A percentile compares a stretch with the other conserved stretches of the same genome.
Evolutionary conservation across 2,797 vertebrate genomes (phyloP).

Genomic region (Peromyscus aztecus): DNA sequence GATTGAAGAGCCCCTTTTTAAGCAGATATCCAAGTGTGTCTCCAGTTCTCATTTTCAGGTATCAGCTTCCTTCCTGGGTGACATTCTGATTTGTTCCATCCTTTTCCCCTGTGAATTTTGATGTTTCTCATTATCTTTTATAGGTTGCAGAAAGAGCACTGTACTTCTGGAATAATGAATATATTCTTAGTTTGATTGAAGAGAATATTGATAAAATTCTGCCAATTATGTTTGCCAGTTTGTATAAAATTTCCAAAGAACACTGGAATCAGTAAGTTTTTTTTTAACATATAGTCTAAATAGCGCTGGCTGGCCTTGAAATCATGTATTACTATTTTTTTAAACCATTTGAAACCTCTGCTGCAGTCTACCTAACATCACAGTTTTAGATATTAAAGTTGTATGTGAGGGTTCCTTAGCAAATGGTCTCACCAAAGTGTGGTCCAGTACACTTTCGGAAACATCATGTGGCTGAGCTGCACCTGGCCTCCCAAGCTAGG

Average conservation of each 20-base stretch:
- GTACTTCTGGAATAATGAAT: slow-evolving; percentile 99
- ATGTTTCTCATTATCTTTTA: slow-evolving; percentile 79
- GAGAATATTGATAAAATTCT: slow-evolving; percentile 98
- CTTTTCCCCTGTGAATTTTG: slow-evolving; percentile 58
- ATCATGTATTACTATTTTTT: background rate
- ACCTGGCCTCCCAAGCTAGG: background rate
- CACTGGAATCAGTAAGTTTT: slow-evolving; percentile 98
- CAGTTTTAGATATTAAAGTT: background rate
- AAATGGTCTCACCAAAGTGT: background rate
- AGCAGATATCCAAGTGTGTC: slow-evolving; percentile 97
- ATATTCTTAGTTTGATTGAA: slow-evolving; percentile 98
- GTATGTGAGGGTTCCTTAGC: background rate
- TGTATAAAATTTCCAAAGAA: slow-evolving; percentile 99
- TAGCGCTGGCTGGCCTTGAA: background rate
- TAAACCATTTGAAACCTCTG: background rate
- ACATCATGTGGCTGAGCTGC: background rate
- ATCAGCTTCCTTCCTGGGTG: slow-evolving; percentile 49
- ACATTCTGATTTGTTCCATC: background rate
- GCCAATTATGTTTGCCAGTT: slow-evolving; percentile 97
- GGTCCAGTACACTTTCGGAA: background rate
- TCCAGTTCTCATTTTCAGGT: slow-evolving; percentile 99
- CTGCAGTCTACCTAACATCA: background rate
- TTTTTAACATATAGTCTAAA: background rate
- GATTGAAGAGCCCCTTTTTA: slow-evolving; percentile 98
- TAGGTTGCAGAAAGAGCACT: slow-evolving; percentile 98